Base-by-base conservation (phyloP, 2,797 vertebrate species). In the Gobio occitaniae region DNA sequence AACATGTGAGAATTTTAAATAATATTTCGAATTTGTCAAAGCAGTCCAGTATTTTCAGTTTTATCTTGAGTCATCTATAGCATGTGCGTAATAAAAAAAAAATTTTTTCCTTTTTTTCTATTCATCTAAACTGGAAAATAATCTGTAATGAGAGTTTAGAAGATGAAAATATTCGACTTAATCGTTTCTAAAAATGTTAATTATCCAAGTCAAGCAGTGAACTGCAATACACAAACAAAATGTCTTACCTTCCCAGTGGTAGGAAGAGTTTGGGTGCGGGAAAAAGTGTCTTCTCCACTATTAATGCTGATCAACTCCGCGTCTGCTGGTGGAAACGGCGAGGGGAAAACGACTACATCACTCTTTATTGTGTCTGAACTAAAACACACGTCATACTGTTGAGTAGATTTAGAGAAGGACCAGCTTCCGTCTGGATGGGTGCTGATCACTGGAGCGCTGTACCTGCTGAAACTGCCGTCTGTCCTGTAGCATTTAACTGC, bases 351-450 rank as follows among this genome's bases (percentile, higher is more conserved):
- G 12, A 80, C 59, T 29, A 36, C 78, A 29, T 68, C 78, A 80
- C 78, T 80, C 78, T 87, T 89, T 21, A 86, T 66, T 8, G 86
- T 87, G 52, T 89, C 88, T 13, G 88, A 85, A 38, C 81, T 87
- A 80, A 89, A 83, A 83, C 86, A 87, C 63, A 87, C 80, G 83
- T 89, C 84, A 65, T 87, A 89, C 66, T 86, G 86, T 68, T 89
- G 86, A 17, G 84, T 86, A 52, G 87, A 70, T 86, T 87, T 86
- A 29, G 81, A 84, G 81, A 86, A 86, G 71, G 84, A 82, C 84
- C 85, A 87, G 66, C 84, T 89, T 15, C 86, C 88, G 52, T 87
- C 88, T 48, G 88, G 88, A 78, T 89, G 85, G 44, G 88, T 82
- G 69, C 75, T 86, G 79, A 87, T 83, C 80, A 89, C 76, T 79